Evolutionary conservation across 1,140 invertebrate genomes (phyloP).

Genomic region (Laupala kohalensis): DNA sequence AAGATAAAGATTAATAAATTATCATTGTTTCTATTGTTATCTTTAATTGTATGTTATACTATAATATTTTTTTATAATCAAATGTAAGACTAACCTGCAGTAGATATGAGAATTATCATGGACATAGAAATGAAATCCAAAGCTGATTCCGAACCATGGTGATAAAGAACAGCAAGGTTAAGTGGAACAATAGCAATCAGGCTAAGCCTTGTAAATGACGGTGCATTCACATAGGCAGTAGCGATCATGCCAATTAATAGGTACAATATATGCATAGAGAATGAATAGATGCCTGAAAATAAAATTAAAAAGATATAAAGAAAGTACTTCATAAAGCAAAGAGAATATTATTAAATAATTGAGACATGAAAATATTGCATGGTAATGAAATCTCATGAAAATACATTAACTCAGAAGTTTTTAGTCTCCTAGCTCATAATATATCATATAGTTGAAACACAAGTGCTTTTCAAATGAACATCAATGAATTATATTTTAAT

Average conservation of each 20-base stretch:
- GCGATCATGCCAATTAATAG: slow-evolving; percentile 4
- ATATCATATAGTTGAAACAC: too few relatives aligned
- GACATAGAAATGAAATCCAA: slow-evolving; percentile 1
- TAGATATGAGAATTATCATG: not conserved
- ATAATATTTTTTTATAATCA: not conserved
- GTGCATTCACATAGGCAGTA: not conserved
- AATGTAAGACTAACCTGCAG: not conserved
- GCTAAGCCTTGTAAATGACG: not conserved
- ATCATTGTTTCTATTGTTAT: not conserved
- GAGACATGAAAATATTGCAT: not conserved
- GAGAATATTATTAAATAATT: not conserved
- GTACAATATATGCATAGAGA: not conserved
- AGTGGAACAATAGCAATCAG: slow-evolving; percentile 1
- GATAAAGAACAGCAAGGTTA: not conserved
- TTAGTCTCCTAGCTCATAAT: too few relatives aligned
- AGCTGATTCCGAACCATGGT: not conserved
- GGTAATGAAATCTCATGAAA: too few relatives aligned
- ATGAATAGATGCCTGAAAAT: not conserved
- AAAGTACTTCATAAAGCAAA: too few relatives aligned
- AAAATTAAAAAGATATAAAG: too few relatives aligned
- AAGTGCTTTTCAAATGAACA: too few relatives aligned
- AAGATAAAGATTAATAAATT: not conserved
- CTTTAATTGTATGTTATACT: not conserved
- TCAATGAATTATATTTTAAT: too few relatives aligned
- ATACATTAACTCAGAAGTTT: too few relatives aligned